Base-by-base conservation (phyloP, 2,888 invertebrate species). In the Drosophila gaucha region DNA sequence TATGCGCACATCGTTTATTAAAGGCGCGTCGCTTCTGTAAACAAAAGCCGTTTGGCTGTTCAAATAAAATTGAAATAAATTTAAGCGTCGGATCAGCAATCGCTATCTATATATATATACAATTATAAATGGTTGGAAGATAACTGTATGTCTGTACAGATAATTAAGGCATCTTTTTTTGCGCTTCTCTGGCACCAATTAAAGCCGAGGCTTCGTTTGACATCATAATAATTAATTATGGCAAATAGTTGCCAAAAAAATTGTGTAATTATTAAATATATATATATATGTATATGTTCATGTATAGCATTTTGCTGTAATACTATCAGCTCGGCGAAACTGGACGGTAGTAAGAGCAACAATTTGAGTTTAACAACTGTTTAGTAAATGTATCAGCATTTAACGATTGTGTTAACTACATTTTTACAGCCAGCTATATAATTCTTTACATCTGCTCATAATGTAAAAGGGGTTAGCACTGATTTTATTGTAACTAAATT, bases 1-100 rank as follows among this genome's bases (percentile, higher is more conserved):
- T 28, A 41, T 12, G n/a, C 1, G 4, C 20, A 41, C 22, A 24
- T 20, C 24, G 30, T 58, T 49, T 41, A 72, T 46, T 31, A 20
- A 46, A 65, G 54, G 54, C 49, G 46, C 38, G 41, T 30, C 31
- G 47, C 44, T 31, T 69, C 31, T 47, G 60, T 59, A 64, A 75
- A 82, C 63, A 78, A 69, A 72, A 22, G 10, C 16, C 43, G 26
- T 65, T 64, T 16, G 31, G 14, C 44, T 35, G 33, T 41, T 39
- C 28, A 38, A 56, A 38, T 38, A 30, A 63, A 28, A 43, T 63
- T 31, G 41, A 65, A 58, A 46, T 67, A 20, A 59, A 82, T 59
- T 57, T 26, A 28, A 28, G 31, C 16, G 16, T 20, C 18, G 22
- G 41, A 33, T 46, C 44, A 54, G 26, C 49, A 35, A 14, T 12